phyloP scores from a whole-genome alignment of 2,797 vertebrate species.

The Rhinella marina region DNA sequence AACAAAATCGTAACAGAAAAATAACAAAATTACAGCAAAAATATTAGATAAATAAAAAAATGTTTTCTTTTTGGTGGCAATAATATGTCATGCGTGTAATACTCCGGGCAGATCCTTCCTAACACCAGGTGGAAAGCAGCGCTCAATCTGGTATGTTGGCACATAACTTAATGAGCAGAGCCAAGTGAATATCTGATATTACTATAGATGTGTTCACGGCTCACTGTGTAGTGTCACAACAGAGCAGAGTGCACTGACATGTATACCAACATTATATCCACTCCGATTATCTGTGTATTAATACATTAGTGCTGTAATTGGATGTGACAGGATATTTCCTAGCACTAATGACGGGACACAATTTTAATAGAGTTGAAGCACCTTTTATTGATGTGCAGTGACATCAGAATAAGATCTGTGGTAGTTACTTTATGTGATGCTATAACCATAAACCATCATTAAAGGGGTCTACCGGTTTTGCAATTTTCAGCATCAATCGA shows the following conservation, averaged over 20 bases:
- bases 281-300: conserved; percentile 66
- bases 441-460: too few species aligned
- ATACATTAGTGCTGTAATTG: conserved; percentile 66
- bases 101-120: conserved; percentile 57
- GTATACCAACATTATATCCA: conserved; percentile 64
- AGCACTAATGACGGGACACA: conserved; percentile 23
- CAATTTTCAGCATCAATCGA: too few species aligned
- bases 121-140: conserved; percentile 62
- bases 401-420: background rate
- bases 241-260: conserved; percentile 64
- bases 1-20: too few species aligned
- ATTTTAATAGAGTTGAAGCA: conserved; percentile 23
- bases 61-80: background rate
- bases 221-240: conserved; percentile 63
- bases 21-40: background rate
- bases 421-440: background rate
- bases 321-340: conserved; percentile 65
- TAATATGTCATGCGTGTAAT: conserved; percentile 29
- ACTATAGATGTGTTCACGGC: conserved; percentile 64
- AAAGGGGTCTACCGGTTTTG: too few species aligned
- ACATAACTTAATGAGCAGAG: conserved; percentile 19
- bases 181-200: conserved; percentile 64
- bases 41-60: background rate
- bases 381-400: background rate
- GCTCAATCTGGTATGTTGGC: conserved; percentile 66